phyloP scores from a whole-genome alignment of 64 coral and sea anemone species.

The Pocillopora damicornis region DNA sequence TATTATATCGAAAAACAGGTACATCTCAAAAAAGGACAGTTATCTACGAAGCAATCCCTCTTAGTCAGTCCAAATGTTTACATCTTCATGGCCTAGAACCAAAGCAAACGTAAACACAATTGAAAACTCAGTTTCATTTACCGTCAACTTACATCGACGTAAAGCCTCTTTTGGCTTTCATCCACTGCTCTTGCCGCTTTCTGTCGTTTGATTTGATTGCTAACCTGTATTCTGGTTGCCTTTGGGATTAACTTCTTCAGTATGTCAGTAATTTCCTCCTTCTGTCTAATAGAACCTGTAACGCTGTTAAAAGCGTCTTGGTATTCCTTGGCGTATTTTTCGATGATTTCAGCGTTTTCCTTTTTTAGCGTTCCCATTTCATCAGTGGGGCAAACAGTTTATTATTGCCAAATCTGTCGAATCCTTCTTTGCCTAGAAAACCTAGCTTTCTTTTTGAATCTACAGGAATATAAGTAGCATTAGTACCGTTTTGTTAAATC shows the following conservation, averaged over 20 bases:
- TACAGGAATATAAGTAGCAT: neutral
- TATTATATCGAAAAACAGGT: no score
- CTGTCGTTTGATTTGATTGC: neutral
- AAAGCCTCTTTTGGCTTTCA: neutral
- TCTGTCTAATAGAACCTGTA: neutral
- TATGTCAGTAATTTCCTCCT: neutral
- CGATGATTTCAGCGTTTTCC: neutral
- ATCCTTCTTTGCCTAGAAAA: slow-evolving; percentile 15
- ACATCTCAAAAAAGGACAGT: no score
- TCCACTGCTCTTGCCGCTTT: neutral
- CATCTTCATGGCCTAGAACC: no score
- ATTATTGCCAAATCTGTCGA: slow-evolving; percentile 31
- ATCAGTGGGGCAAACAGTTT: slow-evolving; percentile 15
- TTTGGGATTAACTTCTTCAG: neutral
- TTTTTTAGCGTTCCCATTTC: neutral
- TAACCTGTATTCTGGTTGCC: neutral
- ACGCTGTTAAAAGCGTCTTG: neutral
- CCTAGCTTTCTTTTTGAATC: slow-evolving; percentile 1
- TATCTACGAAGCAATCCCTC: no score
- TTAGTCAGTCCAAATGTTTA: no score
- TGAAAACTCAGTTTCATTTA: no score
- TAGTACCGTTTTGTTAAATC: no score
- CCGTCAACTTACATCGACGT: neutral
- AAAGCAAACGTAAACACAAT: no score
- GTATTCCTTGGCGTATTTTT: neutral